Base-by-base conservation (phyloP, 2,797 vertebrate genomes). In the Lepilemur septentrionalis region DNA sequence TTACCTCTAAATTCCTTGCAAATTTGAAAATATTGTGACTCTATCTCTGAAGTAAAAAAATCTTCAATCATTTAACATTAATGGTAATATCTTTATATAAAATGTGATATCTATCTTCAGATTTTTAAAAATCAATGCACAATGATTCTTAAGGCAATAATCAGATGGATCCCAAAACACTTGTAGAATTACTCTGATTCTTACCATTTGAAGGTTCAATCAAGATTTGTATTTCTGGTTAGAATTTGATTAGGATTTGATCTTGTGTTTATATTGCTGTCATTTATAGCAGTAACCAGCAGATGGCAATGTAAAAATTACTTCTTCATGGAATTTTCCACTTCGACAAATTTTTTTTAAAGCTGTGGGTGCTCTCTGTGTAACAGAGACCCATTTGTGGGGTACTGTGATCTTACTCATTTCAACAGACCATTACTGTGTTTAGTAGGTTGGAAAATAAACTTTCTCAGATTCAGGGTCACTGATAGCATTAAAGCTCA, bases 301-400 rank as follows among this genome's bases (percentile, higher is more conserved):
- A 97, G 97, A 81, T 96, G 97, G 95, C 93, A 96, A 94, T 95
- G 50, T 92, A 76, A 97, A 96, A 85, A 84, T 97, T 94, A 82
- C 63, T 93, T 94, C 83, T 93, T 94, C 80, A 43, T 78, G 65
- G 46, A 84, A 63, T 95, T 96, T 97, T 86, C 61, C 59, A 91
- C 57, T 4, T 82, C 18, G 65, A 46, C n/a, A 28, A 35, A 46
- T 82, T 15, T 87, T 83, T 84, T 91, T 88, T 76, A 82, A 95
- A 65, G 17, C 30, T 38, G 22, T 14, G 1, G 35, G 28, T 93
- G 50, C 25, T 79, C 32, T 95, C 63, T 70, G n/a, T 41, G 30
- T 84, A 84, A 79, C 59, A 85, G 32, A 82, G 70, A 76, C 50
- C n/a, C 22, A 46, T 67, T 80, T 95, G 7, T 43, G 35, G 72